A percentile compares a stretch with the other conserved stretches of the same genome.
These are phyloP conservation scores for Aldrovandia affinis DNA, from an alignment of 2,797 vertebrate genomes.

Conservation along the genomic window DNA sequence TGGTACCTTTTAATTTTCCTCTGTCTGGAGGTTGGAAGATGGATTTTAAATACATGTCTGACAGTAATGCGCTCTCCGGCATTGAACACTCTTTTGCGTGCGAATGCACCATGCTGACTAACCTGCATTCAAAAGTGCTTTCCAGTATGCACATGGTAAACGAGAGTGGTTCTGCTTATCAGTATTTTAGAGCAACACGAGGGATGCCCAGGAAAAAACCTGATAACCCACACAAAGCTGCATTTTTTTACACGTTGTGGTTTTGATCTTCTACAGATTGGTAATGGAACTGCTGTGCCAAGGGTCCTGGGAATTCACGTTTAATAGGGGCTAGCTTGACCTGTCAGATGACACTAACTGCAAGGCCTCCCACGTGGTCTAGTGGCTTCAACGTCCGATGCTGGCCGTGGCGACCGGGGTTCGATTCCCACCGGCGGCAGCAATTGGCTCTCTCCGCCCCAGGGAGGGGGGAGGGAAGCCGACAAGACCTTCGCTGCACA, in stretches of 20 bases:
- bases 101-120: not conserved
- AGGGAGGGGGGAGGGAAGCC: too few species aligned
- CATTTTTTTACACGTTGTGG: not conserved
- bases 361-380: too few species aligned
- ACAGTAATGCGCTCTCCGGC: constrained; percentile 23
- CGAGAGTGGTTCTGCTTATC: not conserved
- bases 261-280: not conserved
- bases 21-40: constrained; percentile 49
- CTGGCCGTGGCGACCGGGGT: too few species aligned
- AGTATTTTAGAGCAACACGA: not conserved
- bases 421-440: not conserved
- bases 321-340: not conserved
- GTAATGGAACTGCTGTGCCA: not conserved
- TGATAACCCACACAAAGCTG: not conserved
- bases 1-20: constrained; percentile 48
- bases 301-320: not conserved
- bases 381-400: too few species aligned
- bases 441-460: not conserved
- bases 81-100: constrained; percentile 13
- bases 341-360: not conserved
- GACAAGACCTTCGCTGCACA: too few species aligned
- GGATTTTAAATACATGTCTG: constrained; percentile 55
- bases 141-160: not conserved
- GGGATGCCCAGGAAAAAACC: not conserved
- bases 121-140: not conserved